Evolutionary conservation across 2,797 vertebrate genomes (phyloP), one percentile per base, ranked within the genome.

Genomic region (Anableps anableps): DNA sequence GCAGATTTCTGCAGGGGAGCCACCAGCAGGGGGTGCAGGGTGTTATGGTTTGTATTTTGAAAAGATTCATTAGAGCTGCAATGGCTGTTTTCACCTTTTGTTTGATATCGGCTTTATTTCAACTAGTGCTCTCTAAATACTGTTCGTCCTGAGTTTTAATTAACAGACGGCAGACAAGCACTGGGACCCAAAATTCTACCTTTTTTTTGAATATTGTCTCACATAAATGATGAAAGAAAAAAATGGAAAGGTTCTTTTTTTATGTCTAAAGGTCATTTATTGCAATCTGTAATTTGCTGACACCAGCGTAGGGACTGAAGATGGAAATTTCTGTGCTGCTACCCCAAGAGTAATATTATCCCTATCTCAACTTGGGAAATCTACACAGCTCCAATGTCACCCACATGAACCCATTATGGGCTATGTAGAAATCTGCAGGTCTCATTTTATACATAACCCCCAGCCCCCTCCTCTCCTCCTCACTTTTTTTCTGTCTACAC

Each of bases 361-460:
- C 93, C 92, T 93, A 94, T 94, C 95, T 94, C 95, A 93, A 93
- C 95, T 90, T 95, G 95, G 95, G 95, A 96, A 96, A 96, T 96
- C 94, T 95, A 95, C 90, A 85, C 90, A 41, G 82, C 88, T 90
- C 94, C 90, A 92, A 91, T 87, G 93, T 95, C 94, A 95, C 93
- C 88, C 83, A 80, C 58, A 62, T 92, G 93, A 95, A 94, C 93
- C 95, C 91, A 96, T 96, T 96, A 96, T 89, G 76, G 88, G 87
- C 88, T 84, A 92, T 93, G 95, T 93, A 86, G 92, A 96, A 96
- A 94, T 94, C 92, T 94, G 91, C 94, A 93, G 93, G 90, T 92
- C 94, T 93, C 91, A 90, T 95, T 95, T 95, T 93, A 94, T 91
- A 95, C 94, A 93, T 93, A 93, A 93, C 91, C 83, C 92, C 62